phyloP scores from a whole-genome alignment of 2,113 vertebrate species.

The Serilophus lunatus region DNA sequence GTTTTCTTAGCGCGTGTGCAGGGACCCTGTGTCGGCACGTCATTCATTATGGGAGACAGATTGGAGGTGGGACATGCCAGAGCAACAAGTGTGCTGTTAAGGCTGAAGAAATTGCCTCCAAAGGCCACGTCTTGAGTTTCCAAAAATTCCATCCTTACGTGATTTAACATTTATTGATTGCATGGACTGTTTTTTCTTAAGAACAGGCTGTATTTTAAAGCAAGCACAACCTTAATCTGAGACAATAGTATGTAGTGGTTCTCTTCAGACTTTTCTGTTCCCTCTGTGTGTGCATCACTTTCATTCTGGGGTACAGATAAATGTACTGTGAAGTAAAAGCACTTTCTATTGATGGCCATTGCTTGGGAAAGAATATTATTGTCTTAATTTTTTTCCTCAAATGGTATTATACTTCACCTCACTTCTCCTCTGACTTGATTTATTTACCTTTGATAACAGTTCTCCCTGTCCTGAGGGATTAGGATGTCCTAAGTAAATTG shows the following conservation, averaged over 20 bases:
- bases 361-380: slow-evolving; percentile 5
- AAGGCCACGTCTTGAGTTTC: neutral
- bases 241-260: neutral
- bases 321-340: neutral
- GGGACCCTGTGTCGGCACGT: accelerated
- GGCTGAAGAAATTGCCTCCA: neutral
- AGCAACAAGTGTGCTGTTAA: neutral
- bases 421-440: neutral
- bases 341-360: neutral
- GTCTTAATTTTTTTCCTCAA: neutral
- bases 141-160: neutral
- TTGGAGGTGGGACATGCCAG: neutral
- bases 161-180: neutral
- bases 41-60: neutral
- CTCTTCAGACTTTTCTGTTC: neutral
- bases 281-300: neutral
- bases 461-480: slow-evolving; percentile 63
- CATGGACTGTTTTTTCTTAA: neutral
- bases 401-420: neutral
- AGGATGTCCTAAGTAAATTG: slow-evolving; percentile 37
- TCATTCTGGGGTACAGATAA: neutral
- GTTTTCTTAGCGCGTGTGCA: neutral
- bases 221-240: neutral
- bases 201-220: neutral
- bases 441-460: slow-evolving; percentile 57